Evolutionary conservation across 2,797 vertebrate genomes (phyloP).

Genomic region (Apogon talboti): DNA sequence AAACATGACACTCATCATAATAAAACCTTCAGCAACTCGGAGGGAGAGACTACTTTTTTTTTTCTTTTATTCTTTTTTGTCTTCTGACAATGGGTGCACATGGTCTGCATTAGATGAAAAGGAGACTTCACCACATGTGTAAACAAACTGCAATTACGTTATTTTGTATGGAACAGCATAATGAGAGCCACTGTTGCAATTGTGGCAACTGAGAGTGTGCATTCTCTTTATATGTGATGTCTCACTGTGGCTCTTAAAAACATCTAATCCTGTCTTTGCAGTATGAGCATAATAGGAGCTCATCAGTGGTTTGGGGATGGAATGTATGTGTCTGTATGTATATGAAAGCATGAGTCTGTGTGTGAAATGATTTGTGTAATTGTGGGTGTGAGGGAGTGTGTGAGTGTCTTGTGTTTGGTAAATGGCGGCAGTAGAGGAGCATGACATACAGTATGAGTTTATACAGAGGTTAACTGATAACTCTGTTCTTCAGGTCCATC

Average conservation of each 20-base stretch:
- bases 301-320: slow-evolving; percentile 10
- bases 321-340: slow-evolving; percentile 13
- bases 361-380: neutral
- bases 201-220: slow-evolving; percentile 38
- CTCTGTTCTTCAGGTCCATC: too few relatives aligned
- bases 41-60: neutral
- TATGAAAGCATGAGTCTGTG: slow-evolving; percentile 13
- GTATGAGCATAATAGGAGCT: slow-evolving; percentile 26
- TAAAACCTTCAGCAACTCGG: slow-evolving; percentile 35
- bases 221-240: slow-evolving; percentile 37
- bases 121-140: slow-evolving; percentile 45
- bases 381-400: slow-evolving; percentile 1
- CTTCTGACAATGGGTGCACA: slow-evolving; percentile 37
- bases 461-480: too few relatives aligned
- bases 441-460: too few relatives aligned
- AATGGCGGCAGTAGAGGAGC: too few relatives aligned
- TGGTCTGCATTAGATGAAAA: slow-evolving; percentile 53
- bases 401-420: slow-evolving; percentile 2
- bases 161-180: slow-evolving; percentile 54
- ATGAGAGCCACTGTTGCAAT: slow-evolving; percentile 64
- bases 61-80: slow-evolving; percentile 34
- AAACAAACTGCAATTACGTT: slow-evolving; percentile 60
- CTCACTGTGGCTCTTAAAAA: slow-evolving; percentile 36
- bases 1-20: slow-evolving; percentile 6
- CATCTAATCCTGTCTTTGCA: slow-evolving; percentile 30